Conservation (phyloP, 2,888 invertebrate species). For the Acleris literana region DNA sequence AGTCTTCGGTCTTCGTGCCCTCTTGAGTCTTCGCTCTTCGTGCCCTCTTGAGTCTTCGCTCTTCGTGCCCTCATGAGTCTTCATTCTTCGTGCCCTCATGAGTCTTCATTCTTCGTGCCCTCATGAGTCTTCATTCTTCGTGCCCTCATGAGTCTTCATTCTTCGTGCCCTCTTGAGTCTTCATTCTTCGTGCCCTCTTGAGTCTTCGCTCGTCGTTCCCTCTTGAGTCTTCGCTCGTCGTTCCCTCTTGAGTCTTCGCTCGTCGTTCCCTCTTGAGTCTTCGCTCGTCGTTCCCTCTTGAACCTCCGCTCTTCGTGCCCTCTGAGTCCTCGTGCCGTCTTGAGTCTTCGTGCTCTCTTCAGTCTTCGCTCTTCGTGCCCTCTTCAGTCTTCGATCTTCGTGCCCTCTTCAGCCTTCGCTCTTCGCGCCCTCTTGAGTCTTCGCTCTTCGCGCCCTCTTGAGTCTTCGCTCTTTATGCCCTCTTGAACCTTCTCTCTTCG, state of each 20-base stretch:
- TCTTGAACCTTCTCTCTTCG: slow-evolving; percentile 5
- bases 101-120: slow-evolving; percentile 4
- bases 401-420: neutral
- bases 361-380: slow-evolving; percentile 35
- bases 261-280: neutral
- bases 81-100: neutral
- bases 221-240: neutral
- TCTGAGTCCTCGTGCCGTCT: no score
- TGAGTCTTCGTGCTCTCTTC: slow-evolving; percentile 11
- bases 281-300: neutral
- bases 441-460: slow-evolving; percentile 1
- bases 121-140: neutral
- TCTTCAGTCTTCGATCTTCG: slow-evolving; percentile 9
- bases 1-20: neutral
- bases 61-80: neutral
- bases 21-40: neutral
- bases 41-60: neutral
- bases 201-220: neutral
- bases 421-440: slow-evolving; percentile 7
- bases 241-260: neutral
- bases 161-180: no score
- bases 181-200: neutral
- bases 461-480: slow-evolving; percentile 18
- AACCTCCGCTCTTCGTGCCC: slow-evolving; percentile 3
- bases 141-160: neutral